These are phyloP conservation scores for Heliconius congener DNA, from an alignment of 1,140 invertebrate species.

Conservation along the genomic window DNA sequence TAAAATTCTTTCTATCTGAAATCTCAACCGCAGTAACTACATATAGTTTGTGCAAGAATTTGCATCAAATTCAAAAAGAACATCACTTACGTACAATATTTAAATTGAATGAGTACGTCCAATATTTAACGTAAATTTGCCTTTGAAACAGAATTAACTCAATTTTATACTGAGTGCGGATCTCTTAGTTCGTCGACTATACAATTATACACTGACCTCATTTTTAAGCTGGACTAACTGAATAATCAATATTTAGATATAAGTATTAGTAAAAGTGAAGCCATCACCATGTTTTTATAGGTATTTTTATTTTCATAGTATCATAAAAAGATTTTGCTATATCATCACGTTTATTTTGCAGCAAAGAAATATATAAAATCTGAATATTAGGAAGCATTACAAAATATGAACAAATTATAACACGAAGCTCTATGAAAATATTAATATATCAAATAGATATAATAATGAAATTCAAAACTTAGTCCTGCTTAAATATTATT, in stretches of 20 bases:
- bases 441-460: not conserved
- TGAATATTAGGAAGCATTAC: not conserved
- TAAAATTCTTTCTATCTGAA: too few species aligned
- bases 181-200: conserved; percentile 1
- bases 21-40: too few species aligned
- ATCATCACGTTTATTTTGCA: too few species aligned
- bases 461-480: conserved; percentile 13
- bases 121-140: conserved; percentile 9
- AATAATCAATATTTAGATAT: not conserved
- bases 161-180: conserved; percentile 1
- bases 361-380: too few species aligned
- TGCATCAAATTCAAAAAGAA: not conserved
- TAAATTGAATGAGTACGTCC: conserved; percentile 2
- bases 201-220: conserved; percentile 12
- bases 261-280: not conserved
- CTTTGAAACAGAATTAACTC: not conserved
- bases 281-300: not conserved
- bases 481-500: conserved; percentile 13
- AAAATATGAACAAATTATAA: not conserved
- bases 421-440: not conserved
- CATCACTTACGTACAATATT: not conserved
- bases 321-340: not conserved
- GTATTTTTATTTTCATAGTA: not conserved
- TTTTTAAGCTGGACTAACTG: conserved; percentile 12
- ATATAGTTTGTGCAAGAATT: too few species aligned